Base-by-base conservation (phyloP, 2,888 invertebrate species). In the Platynereis dumerilii region DNA sequence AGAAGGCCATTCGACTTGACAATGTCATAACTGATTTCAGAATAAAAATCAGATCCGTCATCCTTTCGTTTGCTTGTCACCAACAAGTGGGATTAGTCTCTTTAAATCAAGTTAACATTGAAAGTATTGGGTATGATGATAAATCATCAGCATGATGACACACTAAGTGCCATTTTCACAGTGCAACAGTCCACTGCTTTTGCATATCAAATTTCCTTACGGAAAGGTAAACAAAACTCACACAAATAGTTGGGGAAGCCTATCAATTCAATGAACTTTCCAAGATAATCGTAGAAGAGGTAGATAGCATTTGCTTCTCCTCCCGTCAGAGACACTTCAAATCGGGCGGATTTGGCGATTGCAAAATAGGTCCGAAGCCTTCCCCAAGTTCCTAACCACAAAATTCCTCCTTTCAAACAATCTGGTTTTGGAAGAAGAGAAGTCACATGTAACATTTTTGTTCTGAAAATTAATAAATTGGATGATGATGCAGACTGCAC, bases 201-300 rank as follows among this genome's bases (percentile, higher is more conserved):
- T n/a, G n/a, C n/a, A n/a, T n/a, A n/a, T n/a, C n/a, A n/a, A n/a
- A n/a, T n/a, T n/a, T n/a, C n/a, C n/a, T n/a, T n/a, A n/a, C n/a
- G n/a, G n/a, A n/a, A n/a, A n/a, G n/a, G n/a, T n/a, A n/a, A n/a
- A n/a, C n/a, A n/a, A n/a, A n/a, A n/a, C 55, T 55, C 44, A 61
- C 61, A 15, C 55, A 42, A 26, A 34, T 55, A 55, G 55, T 61
- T 61, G 24, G 61, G 61, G 55, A 61, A 54, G 10, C 22, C n/a
- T 42, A 61, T 54, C 1, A 55, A 55, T n/a, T 52, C 52, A 54
- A 54, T 55, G 55, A 55, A 61, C 26, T 61, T 61, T 20, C 42
- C 44, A 27, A 26, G 34, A 55, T 34, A 29, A 52, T 61, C 61
- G 22, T 29, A 54, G 55, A 54, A 61, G 26, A 61, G 39, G 39